A percentile compares a stretch with the other conserved stretches of the same genome.
phyloP scores from a whole-genome alignment of 1,140 invertebrate species.

The Drosophila dunni region DNA sequence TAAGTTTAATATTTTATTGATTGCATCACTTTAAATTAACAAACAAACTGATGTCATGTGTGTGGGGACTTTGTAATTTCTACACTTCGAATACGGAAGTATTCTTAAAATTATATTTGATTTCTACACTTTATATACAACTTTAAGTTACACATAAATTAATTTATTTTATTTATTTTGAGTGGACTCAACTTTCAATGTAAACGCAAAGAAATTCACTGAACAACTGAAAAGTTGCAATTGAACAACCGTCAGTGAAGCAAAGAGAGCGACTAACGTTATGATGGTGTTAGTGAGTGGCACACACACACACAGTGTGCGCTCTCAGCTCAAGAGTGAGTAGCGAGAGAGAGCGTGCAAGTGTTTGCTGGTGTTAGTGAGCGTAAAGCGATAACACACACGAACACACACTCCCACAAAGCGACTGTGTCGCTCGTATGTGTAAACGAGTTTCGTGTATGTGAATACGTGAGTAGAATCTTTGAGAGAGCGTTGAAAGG shows the following conservation, averaged over 20 bases:
- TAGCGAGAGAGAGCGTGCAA: conserved; percentile 21
- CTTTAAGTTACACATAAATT: too few relatives aligned
- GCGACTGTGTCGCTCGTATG: background rate
- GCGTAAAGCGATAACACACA: background rate
- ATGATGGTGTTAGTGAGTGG: conserved; percentile 32
- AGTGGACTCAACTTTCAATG: too few relatives aligned
- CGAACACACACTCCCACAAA: conserved; percentile 17
- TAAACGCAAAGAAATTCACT: too few relatives aligned
- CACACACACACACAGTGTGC: background rate
- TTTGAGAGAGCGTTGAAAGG: conserved; percentile 23
- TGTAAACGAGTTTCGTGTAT: background rate
- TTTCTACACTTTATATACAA: too few relatives aligned
- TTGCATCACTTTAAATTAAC: background rate
- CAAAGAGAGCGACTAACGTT: conserved; percentile 19
- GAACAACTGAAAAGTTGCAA: too few relatives aligned
- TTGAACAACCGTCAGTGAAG: too few relatives aligned
- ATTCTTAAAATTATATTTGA: too few relatives aligned
- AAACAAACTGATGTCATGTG: background rate
- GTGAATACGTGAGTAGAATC: background rate
- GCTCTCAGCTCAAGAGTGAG: background rate
- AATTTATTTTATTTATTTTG: too few relatives aligned
- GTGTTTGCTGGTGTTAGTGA: conserved; percentile 41
- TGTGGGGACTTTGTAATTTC: background rate
- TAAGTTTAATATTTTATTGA: background rate
- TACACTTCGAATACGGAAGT: background rate